Conservation (phyloP, 2,797 vertebrate species). For the Bradypodion pumilum region DNA sequence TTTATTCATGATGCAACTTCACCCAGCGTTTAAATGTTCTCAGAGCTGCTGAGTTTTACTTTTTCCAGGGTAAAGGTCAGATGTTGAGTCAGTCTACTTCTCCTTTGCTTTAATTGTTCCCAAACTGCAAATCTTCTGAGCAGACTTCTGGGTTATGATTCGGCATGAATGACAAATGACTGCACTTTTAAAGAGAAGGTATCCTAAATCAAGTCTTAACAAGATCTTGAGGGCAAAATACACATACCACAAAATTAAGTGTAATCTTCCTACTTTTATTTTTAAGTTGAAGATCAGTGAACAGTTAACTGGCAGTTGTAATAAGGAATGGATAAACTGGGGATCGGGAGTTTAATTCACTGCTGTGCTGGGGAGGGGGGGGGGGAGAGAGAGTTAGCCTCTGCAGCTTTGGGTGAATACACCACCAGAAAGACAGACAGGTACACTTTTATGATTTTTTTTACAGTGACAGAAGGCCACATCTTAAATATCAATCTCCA, state of each 20-base stretch:
- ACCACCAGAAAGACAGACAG: too few relatives aligned
- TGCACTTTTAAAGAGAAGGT: neutral
- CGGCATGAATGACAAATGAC: neutral
- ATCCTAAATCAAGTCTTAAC: neutral
- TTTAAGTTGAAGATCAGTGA: neutral
- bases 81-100: constrained; percentile 2
- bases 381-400: too few relatives aligned
- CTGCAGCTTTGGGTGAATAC: too few relatives aligned
- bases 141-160: neutral
- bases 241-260: neutral
- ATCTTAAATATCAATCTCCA: neutral
- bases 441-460: too few relatives aligned
- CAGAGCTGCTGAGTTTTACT: neutral
- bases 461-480: neutral
- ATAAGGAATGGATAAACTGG: neutral
- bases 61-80: neutral
- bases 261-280: neutral
- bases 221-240: neutral
- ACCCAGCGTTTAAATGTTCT: neutral
- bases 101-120: neutral
- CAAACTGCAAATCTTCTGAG: constrained; percentile 1
- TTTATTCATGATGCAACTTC: constrained; percentile 23
- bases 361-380: too few relatives aligned
- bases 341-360: too few relatives aligned
- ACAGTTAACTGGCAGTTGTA: neutral